Evolutionary conservation across 1,140 invertebrate species (phyloP).

Genomic region (Zaprionus capensis): DNA sequence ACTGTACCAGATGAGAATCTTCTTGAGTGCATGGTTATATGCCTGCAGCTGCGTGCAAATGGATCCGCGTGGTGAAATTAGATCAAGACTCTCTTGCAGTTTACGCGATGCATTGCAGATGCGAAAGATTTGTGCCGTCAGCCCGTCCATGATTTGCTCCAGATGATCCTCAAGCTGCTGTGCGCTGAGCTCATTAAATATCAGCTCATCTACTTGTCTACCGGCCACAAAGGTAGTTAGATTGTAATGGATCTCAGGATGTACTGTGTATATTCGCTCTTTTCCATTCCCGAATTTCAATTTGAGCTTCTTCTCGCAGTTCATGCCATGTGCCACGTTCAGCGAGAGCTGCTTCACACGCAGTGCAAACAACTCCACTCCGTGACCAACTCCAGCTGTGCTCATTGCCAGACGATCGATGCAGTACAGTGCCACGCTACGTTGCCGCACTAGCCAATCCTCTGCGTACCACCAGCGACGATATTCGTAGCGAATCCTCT

Average conservation of each 20-base stretch:
- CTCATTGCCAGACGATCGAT: conserved; percentile 21
- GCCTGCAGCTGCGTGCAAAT: not conserved
- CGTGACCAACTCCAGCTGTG: not conserved
- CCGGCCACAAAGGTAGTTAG: conserved; percentile 9
- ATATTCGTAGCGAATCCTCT: not conserved
- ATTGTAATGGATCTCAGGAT: conserved; percentile 13
- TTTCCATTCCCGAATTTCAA: not conserved
- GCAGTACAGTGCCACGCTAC: conserved; percentile 20
- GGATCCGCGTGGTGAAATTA: not conserved
- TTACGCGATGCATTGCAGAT: conserved; percentile 20
- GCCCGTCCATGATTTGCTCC: conserved; percentile 12
- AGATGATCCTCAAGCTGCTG: conserved; percentile 2
- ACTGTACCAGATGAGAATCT: not conserved
- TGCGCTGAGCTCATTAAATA: conserved; percentile 7
- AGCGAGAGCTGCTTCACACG: conserved; percentile 5
- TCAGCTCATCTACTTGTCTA: not conserved
- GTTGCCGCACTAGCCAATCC: conserved; percentile 2
- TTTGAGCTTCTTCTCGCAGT: not conserved
- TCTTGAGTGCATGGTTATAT: conserved; percentile 3
- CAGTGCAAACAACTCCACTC: not conserved
- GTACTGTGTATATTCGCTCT: not conserved
- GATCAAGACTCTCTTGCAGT: not conserved
- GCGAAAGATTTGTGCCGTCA: conserved; percentile 9
- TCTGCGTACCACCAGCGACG: not conserved
- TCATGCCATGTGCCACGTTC: not conserved